Percentiles rank a stretch among this genome's conserved stretches.
Conservation (phyloP, 2,113 vertebrate genomes). For the Boulengeromyrus knoepffleri region DNA sequence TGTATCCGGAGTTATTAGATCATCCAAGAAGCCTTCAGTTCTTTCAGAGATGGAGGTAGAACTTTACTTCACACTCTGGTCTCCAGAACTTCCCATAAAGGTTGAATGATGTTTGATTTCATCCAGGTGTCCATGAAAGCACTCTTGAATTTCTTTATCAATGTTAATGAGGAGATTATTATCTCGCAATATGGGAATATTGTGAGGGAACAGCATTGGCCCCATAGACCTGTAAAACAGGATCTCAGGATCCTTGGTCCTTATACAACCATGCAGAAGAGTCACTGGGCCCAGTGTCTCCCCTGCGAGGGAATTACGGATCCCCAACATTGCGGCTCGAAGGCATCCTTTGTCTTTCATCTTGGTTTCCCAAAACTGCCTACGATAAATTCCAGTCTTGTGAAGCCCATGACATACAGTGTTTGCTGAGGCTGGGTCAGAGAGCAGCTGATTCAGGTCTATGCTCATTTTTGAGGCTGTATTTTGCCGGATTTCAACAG, state of each 20-base stretch:
- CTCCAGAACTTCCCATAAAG: neutral
- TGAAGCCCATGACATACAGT: neutral
- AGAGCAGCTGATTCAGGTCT: neutral
- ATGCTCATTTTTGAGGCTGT: neutral
- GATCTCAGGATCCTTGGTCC: neutral
- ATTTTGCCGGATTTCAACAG: too few relatives aligned
- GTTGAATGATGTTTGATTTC: neutral
- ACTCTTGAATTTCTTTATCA: neutral
- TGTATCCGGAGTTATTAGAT: neutral
- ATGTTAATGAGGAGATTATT: neutral
- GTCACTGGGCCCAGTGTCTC: neutral
- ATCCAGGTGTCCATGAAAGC: neutral
- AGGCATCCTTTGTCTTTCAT: neutral
- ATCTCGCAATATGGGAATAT: neutral
- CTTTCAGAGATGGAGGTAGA: neutral
- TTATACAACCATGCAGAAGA: neutral
- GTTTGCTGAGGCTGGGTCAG: neutral
- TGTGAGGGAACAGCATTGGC: neutral
- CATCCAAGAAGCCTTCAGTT: neutral
- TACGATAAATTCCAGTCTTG: neutral
- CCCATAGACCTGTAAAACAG: neutral
- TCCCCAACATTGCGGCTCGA: neutral
- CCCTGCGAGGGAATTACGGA: neutral
- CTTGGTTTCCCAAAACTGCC: neutral
- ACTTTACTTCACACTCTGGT: neutral